Evolutionary conservation across 1,140 invertebrate genomes (phyloP).

Genomic region (Brachionus paranguensis): DNA sequence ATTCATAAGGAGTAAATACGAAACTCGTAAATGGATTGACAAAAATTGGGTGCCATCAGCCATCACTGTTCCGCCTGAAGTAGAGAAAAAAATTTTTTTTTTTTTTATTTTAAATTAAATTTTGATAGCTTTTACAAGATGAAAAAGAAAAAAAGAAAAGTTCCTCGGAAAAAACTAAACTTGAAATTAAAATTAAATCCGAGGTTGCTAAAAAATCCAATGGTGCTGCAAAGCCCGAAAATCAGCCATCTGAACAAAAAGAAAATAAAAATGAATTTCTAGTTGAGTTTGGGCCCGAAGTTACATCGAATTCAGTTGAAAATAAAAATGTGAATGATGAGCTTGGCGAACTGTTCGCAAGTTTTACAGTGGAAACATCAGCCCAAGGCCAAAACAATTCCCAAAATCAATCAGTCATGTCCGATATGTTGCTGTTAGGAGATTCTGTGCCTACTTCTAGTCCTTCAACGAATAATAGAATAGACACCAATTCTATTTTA

Average conservation of each 20-base stretch:
- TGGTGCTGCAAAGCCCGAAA: not conserved
- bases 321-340: not conserved
- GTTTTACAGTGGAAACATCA: not conserved
- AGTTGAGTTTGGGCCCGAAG: not conserved
- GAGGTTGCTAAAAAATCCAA: not conserved
- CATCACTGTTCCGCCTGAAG: conserved; percentile 11
- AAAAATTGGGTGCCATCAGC: conserved; percentile 60
- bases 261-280: not conserved
- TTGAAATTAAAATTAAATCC: conserved; percentile 9
- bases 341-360: not conserved
- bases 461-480: not conserved
- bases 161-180: not conserved
- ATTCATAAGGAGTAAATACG: conserved; percentile 94
- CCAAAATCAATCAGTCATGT: not conserved
- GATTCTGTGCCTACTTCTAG: not conserved
- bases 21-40: conserved; percentile 94
- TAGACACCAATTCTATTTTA: conserved; percentile 3
- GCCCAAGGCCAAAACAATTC: not conserved
- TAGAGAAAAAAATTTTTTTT: not conserved
- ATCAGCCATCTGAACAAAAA: not conserved
- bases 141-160: not conserved
- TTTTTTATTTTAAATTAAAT: not conserved
- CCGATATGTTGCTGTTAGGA: not conserved
- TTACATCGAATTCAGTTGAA: not conserved
- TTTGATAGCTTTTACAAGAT: not conserved